Evolutionary conservation across 2,888 invertebrate species (phyloP).

Genomic region (Phyllotreta cruciferae): DNA sequence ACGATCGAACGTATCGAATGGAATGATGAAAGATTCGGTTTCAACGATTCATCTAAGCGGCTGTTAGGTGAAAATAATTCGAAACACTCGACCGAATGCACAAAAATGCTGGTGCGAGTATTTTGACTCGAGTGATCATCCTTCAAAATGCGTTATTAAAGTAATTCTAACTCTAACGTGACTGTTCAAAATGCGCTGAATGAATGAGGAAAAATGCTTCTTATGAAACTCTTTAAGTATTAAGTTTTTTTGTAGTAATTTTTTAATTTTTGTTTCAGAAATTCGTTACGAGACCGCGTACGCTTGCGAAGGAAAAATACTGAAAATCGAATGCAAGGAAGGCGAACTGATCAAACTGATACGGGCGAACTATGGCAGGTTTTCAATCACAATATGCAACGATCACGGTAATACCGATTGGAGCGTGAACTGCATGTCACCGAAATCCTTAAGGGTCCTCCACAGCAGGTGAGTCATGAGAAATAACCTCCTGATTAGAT

Average conservation of each 20-base stretch:
- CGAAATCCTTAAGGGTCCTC: constrained; percentile 84
- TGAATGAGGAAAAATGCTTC: background rate
- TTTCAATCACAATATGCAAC: constrained; percentile 95
- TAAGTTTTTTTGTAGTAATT: constrained; percentile 1
- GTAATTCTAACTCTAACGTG: no score
- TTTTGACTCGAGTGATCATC: background rate
- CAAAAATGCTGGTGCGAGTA: background rate
- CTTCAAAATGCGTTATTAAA: no score
- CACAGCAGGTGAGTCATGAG: constrained; percentile 75
- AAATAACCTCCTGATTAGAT: no score
- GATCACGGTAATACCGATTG: constrained; percentile 95
- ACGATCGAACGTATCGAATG: constrained; percentile 21
- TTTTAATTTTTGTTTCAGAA: constrained; percentile 43
- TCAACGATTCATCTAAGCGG: constrained; percentile 19
- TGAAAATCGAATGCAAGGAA: constrained; percentile 86
- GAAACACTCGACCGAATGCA: constrained; percentile 11
- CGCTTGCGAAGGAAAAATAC: constrained; percentile 91
- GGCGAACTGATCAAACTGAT: constrained; percentile 91
- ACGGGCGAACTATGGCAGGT: constrained; percentile 93
- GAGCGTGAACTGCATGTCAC: constrained; percentile 96
- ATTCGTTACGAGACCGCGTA: constrained; percentile 89
- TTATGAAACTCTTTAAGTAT: constrained; percentile 6
- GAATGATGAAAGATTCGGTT: constrained; percentile 25
- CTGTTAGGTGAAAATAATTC: constrained; percentile 12
- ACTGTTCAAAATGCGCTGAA: background rate